A percentile compares a stretch with the other conserved stretches of the same genome.
These are phyloP conservation scores for Muscicapa adusta DNA, from an alignment of 2,113 vertebrate genomes.

Conservation along the genomic window DNA sequence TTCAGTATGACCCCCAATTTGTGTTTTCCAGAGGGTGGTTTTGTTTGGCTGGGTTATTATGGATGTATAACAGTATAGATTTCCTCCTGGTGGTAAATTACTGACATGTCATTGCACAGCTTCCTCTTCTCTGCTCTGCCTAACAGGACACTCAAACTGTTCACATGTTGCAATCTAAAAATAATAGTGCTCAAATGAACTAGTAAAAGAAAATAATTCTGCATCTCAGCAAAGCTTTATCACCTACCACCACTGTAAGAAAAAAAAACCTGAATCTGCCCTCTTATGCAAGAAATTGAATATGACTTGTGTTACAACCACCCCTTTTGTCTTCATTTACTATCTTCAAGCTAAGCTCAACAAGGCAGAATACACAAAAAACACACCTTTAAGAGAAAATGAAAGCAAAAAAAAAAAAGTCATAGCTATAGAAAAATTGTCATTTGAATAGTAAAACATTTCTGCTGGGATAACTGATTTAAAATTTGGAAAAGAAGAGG, in stretches of 20 bases:
- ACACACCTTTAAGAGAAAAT: not conserved
- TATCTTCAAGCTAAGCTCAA: not conserved
- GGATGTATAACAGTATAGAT: not conserved
- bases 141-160: not conserved
- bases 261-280: not conserved
- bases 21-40: not conserved
- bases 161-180: not conserved
- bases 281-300: not conserved
- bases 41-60: not conserved
- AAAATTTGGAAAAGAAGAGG: not conserved
- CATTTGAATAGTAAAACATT: not conserved
- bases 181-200: not conserved
- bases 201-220: not conserved
- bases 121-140: not conserved
- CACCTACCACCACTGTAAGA: not conserved
- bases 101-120: not conserved
- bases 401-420: not conserved
- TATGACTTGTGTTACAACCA: not conserved
- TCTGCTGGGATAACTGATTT: not conserved
- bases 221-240: not conserved
- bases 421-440: not conserved
- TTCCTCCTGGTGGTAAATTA: not conserved
- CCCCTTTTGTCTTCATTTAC: not conserved
- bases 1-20: not conserved
- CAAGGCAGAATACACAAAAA: not conserved